A percentile compares a stretch with the other conserved stretches of the same genome.
Evolutionary conservation across 2,797 vertebrate species (phyloP).

Genomic region (Lepus oiostolus): DNA sequence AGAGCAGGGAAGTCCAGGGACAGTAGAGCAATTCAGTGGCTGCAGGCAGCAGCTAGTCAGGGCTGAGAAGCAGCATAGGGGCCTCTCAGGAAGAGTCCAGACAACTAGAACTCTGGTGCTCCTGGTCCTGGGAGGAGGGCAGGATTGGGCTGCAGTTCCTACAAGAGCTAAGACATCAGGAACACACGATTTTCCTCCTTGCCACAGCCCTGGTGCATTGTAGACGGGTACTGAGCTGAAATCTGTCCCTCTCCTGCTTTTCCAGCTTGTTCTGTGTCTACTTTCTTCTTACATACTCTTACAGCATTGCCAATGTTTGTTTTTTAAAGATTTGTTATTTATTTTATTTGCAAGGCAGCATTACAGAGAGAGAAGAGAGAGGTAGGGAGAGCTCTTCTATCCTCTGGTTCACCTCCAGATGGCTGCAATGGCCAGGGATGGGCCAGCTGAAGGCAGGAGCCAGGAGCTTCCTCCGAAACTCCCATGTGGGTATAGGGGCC

Average conservation of each 20-base stretch:
- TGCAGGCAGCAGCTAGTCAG: not conserved
- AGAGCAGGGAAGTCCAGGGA: not conserved
- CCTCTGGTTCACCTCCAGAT: too few relatives aligned
- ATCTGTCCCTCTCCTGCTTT: not conserved
- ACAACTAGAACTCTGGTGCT: not conserved
- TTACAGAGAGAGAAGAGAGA: too few relatives aligned
- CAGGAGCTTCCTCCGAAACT: too few relatives aligned
- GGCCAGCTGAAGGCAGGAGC: too few relatives aligned
- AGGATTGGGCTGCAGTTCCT: not conserved
- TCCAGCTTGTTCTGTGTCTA: not conserved
- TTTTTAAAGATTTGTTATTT: too few relatives aligned
- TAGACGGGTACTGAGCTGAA: not conserved
- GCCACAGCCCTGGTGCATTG: not conserved
- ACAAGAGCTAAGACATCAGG: not conserved
- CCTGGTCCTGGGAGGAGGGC: too few relatives aligned
- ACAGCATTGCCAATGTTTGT: not conserved
- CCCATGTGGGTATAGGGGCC: too few relatives aligned
- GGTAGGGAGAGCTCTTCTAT: too few relatives aligned
- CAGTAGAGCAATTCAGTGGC: not conserved
- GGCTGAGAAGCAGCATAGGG: accelerated
- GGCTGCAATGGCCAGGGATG: too few relatives aligned
- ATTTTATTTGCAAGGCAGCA: too few relatives aligned
- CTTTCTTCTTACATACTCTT: not conserved
- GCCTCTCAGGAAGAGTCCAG: not conserved
- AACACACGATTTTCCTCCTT: not conserved